A percentile compares a stretch with the other conserved stretches of the same genome.
Conservation (phyloP, 2,797 vertebrate species). For the Orientallactaga sibirica region DNA sequence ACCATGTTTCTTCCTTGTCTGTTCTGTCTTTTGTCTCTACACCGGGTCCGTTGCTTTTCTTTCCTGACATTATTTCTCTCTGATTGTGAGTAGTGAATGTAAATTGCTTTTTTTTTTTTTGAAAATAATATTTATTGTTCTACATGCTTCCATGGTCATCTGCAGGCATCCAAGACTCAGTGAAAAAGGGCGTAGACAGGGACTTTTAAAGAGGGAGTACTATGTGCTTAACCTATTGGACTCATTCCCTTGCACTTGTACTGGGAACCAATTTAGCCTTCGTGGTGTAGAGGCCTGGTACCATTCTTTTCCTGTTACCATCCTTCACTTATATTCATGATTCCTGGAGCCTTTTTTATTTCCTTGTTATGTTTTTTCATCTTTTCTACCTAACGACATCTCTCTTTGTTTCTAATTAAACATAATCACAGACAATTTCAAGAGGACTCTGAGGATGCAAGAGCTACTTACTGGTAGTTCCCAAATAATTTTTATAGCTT, state of each 20-base stretch:
- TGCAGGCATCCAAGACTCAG: not conserved
- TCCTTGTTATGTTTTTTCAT: not conserved
- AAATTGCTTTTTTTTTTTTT: not conserved
- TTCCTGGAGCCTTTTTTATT: not conserved
- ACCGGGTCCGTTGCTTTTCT: not conserved
- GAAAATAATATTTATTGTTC: constrained; percentile 43
- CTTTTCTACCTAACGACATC: not conserved
- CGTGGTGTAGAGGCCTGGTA: not conserved
- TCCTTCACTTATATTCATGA: not conserved
- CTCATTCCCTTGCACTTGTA: not conserved
- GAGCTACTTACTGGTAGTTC: not conserved
- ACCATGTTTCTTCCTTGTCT: not conserved
- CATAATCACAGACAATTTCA: not conserved
- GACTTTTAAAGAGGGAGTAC: constrained; percentile 25
- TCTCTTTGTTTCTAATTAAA: constrained; percentile 14
- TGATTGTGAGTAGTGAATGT: not conserved
- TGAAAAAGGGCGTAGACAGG: not conserved
- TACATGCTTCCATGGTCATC: constrained; percentile 25
- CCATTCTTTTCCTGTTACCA: not conserved
- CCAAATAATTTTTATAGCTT: not conserved
- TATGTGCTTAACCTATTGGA: not conserved
- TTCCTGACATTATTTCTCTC: constrained; percentile 15
- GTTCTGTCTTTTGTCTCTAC: not conserved
- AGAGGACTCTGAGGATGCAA: not conserved
- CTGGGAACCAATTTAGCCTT: not conserved